A percentile compares a stretch with the other conserved stretches of the same genome.
Evolutionary conservation across 2,888 invertebrate genomes (phyloP).

Genomic region (Callosobruchus maculatus): DNA sequence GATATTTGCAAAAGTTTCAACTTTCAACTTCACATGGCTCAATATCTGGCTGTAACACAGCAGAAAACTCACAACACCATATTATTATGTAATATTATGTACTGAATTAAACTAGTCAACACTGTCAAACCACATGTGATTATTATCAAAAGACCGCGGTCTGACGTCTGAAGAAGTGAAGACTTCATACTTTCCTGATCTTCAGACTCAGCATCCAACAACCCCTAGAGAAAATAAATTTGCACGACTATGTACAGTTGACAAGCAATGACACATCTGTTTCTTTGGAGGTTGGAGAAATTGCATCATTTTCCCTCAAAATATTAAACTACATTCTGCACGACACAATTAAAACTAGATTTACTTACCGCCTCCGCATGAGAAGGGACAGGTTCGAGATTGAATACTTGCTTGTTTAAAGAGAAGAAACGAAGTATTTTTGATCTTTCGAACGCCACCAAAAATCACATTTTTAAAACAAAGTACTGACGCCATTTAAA

Average conservation of each 20-base stretch:
- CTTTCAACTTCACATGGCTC: no score
- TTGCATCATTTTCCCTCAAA: neutral
- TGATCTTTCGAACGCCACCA: slow-evolving; percentile 29
- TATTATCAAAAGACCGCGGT: no score
- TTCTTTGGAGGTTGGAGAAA: neutral
- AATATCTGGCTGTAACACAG: no score
- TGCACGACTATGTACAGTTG: neutral
- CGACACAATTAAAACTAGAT: neutral
- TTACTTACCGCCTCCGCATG: neutral
- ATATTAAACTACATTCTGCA: neutral
- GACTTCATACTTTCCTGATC: no score
- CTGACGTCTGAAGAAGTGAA: no score
- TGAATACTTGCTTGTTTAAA: neutral
- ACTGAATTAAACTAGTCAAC: no score
- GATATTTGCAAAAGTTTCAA: no score
- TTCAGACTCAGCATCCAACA: no score
- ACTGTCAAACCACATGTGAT: no score
- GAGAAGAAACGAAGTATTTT: neutral
- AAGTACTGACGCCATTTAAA: slow-evolving; percentile 41
- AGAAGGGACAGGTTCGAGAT: neutral
- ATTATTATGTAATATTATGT: no score
- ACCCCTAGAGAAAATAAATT: neutral
- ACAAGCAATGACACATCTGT: neutral
- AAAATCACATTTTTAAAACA: slow-evolving; percentile 41
- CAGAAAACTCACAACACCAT: no score